Evolutionary conservation across 2,888 invertebrate genomes (phyloP).

Genomic region (Phaonia tiefii): DNA sequence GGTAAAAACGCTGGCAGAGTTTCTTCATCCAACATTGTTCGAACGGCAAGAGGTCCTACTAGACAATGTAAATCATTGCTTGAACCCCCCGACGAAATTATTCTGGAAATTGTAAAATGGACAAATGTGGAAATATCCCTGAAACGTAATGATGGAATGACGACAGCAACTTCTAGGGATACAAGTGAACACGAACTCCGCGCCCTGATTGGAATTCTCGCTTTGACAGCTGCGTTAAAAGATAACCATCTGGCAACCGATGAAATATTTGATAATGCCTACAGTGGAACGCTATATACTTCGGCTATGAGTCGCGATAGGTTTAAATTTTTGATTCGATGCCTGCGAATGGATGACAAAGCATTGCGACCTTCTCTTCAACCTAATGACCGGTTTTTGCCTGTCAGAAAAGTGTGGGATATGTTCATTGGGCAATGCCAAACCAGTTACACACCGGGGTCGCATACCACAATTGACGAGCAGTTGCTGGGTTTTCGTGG

Average conservation of each 20-base stretch:
- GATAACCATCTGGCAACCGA: conserved; percentile 32
- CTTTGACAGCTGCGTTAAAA: conserved; percentile 30
- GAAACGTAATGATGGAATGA: conserved; percentile 13
- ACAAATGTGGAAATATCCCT: conserved; percentile 24
- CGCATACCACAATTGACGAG: conserved; percentile 60
- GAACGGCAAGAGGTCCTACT: conserved; percentile 38
- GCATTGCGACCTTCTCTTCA: conserved; percentile 47
- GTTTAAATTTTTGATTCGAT: conserved; percentile 67
- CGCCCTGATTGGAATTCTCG: conserved; percentile 26
- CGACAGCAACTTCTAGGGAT: conserved; percentile 27
- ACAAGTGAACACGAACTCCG: conserved; percentile 16
- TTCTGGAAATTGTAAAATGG: conserved; percentile 35
- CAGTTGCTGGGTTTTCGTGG: conserved; percentile 63
- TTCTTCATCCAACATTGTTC: conserved; percentile 56
- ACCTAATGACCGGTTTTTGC: conserved; percentile 48
- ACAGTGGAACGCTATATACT: conserved; percentile 58
- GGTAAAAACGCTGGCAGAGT: conserved; percentile 29
- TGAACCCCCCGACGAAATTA: conserved; percentile 5
- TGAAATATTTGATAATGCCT: conserved; percentile 57
- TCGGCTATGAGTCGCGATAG: conserved; percentile 63
- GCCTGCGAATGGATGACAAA: conserved; percentile 64
- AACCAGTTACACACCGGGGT: conserved; percentile 51
- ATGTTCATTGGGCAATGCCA: conserved; percentile 51
- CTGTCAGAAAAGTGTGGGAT: conserved; percentile 57
- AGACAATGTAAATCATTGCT: neutral